phyloP scores from a whole-genome alignment of 2,888 invertebrate genomes.

The Eupeodes latifasciatus region DNA sequence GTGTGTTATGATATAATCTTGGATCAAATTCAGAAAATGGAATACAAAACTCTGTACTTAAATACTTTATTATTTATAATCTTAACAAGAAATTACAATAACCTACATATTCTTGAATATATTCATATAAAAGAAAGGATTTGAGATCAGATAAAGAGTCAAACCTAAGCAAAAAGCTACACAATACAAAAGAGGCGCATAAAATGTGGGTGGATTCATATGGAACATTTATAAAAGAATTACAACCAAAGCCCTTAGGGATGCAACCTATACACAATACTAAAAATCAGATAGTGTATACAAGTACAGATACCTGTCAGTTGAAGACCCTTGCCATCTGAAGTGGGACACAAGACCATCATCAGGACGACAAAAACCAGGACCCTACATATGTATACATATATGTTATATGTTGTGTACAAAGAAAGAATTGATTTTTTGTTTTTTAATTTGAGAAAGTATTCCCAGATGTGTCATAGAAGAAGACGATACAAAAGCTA shows the following conservation, averaged over 20 bases:
- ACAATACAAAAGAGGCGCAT: not conserved
- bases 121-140: not conserved
- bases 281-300: not conserved
- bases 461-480: slow-evolving; percentile 9
- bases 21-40: too few relatives aligned
- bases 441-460: not conserved
- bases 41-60: too few relatives aligned
- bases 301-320: not conserved
- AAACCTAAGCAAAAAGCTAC: not conserved
- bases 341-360: slow-evolving; percentile 8
- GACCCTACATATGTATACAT: too few relatives aligned
- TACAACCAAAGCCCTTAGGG: not conserved
- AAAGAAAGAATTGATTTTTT: slow-evolving; percentile 1
- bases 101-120: not conserved
- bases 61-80: too few relatives aligned
- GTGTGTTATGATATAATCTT: too few relatives aligned
- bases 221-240: slow-evolving; percentile 10
- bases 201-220: slow-evolving; percentile 1
- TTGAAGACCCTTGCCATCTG: slow-evolving; percentile 1
- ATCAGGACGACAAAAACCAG: too few relatives aligned
- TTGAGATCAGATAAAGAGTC: not conserved
- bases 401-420: too few relatives aligned
- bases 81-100: not conserved
- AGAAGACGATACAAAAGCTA: not conserved
- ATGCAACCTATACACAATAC: not conserved